Percentiles rank a stretch among this genome's conserved stretches.
These are phyloP conservation scores for Calephelis perditalis DNA, from an alignment of 2,888 invertebrate species.

Conservation along the genomic window DNA sequence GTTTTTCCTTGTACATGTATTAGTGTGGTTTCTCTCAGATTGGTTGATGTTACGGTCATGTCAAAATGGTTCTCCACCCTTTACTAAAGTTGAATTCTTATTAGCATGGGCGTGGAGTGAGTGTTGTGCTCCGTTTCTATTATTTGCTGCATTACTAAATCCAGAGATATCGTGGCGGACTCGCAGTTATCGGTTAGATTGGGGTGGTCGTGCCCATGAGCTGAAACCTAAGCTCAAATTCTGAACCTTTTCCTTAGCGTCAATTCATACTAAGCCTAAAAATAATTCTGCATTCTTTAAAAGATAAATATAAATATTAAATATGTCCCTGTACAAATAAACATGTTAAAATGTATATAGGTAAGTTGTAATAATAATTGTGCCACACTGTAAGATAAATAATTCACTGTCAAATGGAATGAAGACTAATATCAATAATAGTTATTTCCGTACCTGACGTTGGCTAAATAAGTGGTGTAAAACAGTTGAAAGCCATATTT, in stretches of 20 bases:
- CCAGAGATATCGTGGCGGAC: conserved; percentile 96
- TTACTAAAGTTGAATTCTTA: conserved; percentile 96
- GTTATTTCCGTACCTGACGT: no score
- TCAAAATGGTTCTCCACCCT: conserved; percentile 95
- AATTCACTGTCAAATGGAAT: no score
- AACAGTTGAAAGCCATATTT: no score
- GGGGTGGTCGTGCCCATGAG: conserved; percentile 97
- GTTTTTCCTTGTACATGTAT: conserved; percentile 94
- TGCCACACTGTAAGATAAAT: no score
- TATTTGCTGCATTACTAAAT: conserved; percentile 90
- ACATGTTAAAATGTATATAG: no score
- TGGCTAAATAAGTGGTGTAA: no score
- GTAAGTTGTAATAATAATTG: no score
- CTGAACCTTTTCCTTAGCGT: conserved; percentile 46
- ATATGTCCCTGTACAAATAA: no score
- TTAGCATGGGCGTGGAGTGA: conserved; percentile 97
- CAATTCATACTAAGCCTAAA: no score
- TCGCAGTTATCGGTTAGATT: conserved; percentile 92
- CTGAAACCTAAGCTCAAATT: conserved; percentile 86
- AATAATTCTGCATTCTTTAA: no score
- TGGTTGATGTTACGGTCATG: conserved; percentile 94
- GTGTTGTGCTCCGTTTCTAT: conserved; percentile 91
- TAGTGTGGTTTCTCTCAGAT: conserved; percentile 97
- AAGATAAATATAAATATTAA: no score
- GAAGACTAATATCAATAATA: no score